Base-by-base conservation (phyloP, 2,113 vertebrate species). In the Nyctibius bracteatus region DNA sequence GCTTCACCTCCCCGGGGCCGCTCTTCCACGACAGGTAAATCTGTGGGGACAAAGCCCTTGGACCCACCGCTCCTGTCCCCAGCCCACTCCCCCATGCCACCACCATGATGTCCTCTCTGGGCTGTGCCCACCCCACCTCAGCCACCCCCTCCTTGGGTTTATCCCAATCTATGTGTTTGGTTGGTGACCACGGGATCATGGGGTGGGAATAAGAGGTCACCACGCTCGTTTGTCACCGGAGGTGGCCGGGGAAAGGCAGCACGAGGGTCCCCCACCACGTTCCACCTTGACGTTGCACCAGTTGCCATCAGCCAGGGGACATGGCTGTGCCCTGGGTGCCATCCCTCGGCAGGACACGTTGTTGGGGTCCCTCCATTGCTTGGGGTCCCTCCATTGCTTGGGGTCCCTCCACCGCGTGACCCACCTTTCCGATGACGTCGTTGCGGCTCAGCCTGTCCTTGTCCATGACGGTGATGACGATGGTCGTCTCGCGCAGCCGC, bases 11-110 rank as follows among this genome's bases (percentile, higher is more conserved):
- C 15, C 99, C 99, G 0, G 99, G 99, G 70, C 99, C 99, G 27
- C 99, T 99, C 98, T 99, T 99, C 99, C 99, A 99, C 33, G 99
- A 99, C 94, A 99, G 98, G 98, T 99, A 99, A 96, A 99, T 99
- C 99, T 99, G 97, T 2, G 61, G 80, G 82, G 74, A 96, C 59
- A 88, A 82, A 20, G 15, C 39, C 68, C 39, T 51, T 57, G 62
- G 66, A 82, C 27, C 71, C 20, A 3, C n/a, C 2, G 1, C 10
- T 58, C 46, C 44, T 1, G 1, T 2, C 13, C 49, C 43, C 35
- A 2, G 8, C 57, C 55, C 4, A 0, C 28, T 39, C 37, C n/a
- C n/a, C 65, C 5, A 2, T 6, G 51, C 10, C 28, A 33, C 61
- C 7, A 2, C n/a, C n/a, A 33, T 1, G 4, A 75, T 11, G 39